Evolutionary conservation across 1,140 invertebrate genomes (phyloP), one percentile per base, ranked within the genome.

Genomic region (Eufriesea mexicana): DNA sequence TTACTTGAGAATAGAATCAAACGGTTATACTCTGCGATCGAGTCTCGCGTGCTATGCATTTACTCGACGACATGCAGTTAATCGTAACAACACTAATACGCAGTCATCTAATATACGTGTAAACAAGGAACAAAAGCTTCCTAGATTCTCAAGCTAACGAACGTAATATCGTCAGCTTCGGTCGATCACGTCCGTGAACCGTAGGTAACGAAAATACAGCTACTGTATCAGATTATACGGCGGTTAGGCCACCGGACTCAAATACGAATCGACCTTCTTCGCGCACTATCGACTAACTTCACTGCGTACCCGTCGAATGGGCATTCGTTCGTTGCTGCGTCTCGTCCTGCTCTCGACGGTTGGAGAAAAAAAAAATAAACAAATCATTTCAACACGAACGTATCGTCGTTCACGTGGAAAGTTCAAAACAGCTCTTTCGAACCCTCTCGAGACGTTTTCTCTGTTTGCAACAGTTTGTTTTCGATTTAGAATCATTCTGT

Each of bases 41-140:
- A 80, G 18, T 83, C 59, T 86, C 88, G 81, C 84, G 87, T 89
- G 88, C 88, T 88, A 86, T 84, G 77, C 85, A 88, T 61, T 86
- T 80, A 83, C 67, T 78, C 82, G 28, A 76, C 84, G 68, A 84
- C 89, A 89, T 89, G 89, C 89, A 89, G 79, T 87, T 82, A 83
- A 70, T 86, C 79, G 61, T 84, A 71, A 89, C 86, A 90, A 71
- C 81, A 85, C 68, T 84, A 84, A 87, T 83, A 88, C 75, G 75
- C 88, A 90, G 70, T 87, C 88, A 87, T 79, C 86, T 89, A 89
- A 85, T 84, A 74, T 82, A 77, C 78, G 74, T 62, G 61, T 62
- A 86, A 89, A 89, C 54, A 80, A 84, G 78, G 64, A 81, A 73
- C 16, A 72, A 86, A 82, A 89, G 88, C 88, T 47, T 86, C 23